A percentile compares a stretch with the other conserved stretches of the same genome.
Evolutionary conservation across 1,140 invertebrate genomes (phyloP).

Genomic region (Neodiprion fabricii): DNA sequence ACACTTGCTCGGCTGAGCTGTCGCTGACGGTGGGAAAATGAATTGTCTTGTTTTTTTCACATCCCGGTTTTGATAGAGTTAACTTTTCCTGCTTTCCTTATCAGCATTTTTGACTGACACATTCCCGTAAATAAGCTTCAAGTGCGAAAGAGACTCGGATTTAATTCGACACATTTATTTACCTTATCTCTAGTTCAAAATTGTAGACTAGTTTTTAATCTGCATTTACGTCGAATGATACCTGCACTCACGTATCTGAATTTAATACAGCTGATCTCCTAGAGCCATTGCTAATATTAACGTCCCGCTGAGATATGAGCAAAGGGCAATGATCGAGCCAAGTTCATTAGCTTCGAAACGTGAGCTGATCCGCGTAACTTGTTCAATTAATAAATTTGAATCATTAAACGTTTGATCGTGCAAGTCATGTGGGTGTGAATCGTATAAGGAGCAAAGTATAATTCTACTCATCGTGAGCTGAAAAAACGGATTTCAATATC

Average conservation of each 20-base stretch:
- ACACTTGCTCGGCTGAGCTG: conserved; percentile 17
- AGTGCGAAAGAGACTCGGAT: neutral
- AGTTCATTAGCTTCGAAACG: too few relatives aligned
- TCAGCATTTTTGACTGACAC: neutral
- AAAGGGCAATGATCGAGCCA: too few relatives aligned
- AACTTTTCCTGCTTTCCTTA: neutral
- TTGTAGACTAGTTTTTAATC: too few relatives aligned
- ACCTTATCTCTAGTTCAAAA: neutral
- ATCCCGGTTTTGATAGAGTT: conserved; percentile 16
- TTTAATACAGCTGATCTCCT: too few relatives aligned
- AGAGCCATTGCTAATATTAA: too few relatives aligned
- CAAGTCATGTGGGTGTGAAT: conserved; percentile 16
- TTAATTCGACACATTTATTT: conserved; percentile 10
- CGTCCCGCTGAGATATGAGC: too few relatives aligned
- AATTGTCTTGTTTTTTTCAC: conserved; percentile 47
- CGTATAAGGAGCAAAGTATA: conserved; percentile 26
- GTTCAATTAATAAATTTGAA: conserved; percentile 2
- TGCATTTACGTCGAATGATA: too few relatives aligned
- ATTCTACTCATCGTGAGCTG: neutral
- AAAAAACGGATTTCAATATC: neutral
- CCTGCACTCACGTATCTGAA: too few relatives aligned
- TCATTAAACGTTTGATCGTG: neutral
- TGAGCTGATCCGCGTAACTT: neutral
- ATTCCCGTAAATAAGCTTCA: neutral
- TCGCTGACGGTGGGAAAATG: conserved; percentile 45